These are phyloP conservation scores for Sebastiscus albofasciatus DNA, from an alignment of 2,797 vertebrate species.

Conservation along the genomic window DNA sequence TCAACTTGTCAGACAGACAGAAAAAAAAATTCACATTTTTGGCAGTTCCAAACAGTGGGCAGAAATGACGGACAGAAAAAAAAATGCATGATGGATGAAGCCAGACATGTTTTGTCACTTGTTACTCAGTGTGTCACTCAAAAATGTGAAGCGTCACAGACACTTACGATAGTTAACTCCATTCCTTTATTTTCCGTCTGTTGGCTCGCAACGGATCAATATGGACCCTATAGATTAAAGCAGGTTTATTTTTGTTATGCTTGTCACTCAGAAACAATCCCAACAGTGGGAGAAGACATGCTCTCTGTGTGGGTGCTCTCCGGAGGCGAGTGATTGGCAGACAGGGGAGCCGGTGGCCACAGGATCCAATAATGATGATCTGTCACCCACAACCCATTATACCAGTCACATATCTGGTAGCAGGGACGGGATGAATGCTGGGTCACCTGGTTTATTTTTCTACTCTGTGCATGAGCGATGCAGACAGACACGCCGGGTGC, in stretches of 20 bases:
- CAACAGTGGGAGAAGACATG: conserved; percentile 25
- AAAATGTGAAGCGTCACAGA: conserved; percentile 26
- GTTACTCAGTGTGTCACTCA: conserved; percentile 37
- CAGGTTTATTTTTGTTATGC: conserved; percentile 41
- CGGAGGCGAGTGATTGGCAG: conserved; percentile 55
- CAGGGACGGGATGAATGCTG: conserved; percentile 3
- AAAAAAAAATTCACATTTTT: not conserved
- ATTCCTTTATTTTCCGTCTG: conserved; percentile 15
- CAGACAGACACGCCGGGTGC: not conserved
- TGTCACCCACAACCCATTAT: conserved; percentile 62
- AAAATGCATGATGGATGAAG: conserved; percentile 33
- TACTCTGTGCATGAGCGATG: conserved; percentile 11
- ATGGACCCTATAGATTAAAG: conserved; percentile 31
- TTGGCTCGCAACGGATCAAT: conserved; percentile 35
- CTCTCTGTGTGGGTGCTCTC: conserved; percentile 41
- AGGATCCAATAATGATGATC: conserved; percentile 50
- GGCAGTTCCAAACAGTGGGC: conserved; percentile 11
- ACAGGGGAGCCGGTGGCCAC: conserved; percentile 48
- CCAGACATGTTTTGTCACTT: conserved; percentile 38
- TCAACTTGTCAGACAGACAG: not conserved
- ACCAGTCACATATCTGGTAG: conserved; percentile 38
- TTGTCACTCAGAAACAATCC: conserved; percentile 53
- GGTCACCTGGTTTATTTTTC: conserved; percentile 37
- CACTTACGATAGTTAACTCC: conserved; percentile 22
- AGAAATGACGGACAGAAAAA: conserved; percentile 13